phyloP scores from a whole-genome alignment of 1,140 invertebrate species.

The Drosophila bocki region DNA sequence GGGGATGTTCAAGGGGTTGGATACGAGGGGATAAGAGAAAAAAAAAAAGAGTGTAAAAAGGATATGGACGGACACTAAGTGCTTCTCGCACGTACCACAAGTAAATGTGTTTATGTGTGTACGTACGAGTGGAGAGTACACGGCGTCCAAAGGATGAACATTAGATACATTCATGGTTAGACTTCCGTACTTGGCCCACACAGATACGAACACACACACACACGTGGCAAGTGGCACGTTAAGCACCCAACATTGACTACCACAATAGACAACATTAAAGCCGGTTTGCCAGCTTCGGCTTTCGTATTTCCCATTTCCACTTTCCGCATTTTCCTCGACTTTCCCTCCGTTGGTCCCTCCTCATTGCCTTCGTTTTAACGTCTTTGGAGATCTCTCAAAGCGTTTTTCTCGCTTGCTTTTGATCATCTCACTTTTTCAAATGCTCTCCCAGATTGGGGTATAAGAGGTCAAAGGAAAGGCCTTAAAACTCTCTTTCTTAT shows the following conservation, averaged over 20 bases:
- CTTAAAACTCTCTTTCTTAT: not conserved
- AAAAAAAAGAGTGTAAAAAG: slow-evolving; percentile 21
- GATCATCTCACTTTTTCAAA: slow-evolving; percentile 23
- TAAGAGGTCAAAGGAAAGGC: not conserved
- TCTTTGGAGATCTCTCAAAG: slow-evolving; percentile 51
- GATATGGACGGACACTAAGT: slow-evolving; percentile 64
- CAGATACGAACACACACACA: slow-evolving; percentile 23
- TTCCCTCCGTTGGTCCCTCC: slow-evolving; percentile 1
- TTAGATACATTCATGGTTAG: slow-evolving; percentile 80
- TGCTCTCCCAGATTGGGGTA: slow-evolving; percentile 12
- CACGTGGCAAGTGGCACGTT: slow-evolving; percentile 70
- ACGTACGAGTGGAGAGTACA: slow-evolving; percentile 55
- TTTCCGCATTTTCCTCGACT: slow-evolving; percentile 10
- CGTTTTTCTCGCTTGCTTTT: slow-evolving; percentile 22
- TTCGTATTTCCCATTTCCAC: slow-evolving; percentile 21
- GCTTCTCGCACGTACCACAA: slow-evolving; percentile 75
- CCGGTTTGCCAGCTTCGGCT: slow-evolving; percentile 52
- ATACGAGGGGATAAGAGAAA: not conserved
- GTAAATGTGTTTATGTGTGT: slow-evolving; percentile 76
- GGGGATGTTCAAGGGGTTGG: not conserved
- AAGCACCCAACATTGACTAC: slow-evolving; percentile 79
- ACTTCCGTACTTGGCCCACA: slow-evolving; percentile 61
- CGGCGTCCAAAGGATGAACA: slow-evolving; percentile 78
- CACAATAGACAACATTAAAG: slow-evolving; percentile 81
- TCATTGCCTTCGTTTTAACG: slow-evolving; percentile 30